Percentiles rank a stretch among this genome's conserved stretches.
These are phyloP conservation scores for Arrhamphus sclerolepis DNA, from an alignment of 2,797 vertebrate species.

Conservation along the genomic window DNA sequence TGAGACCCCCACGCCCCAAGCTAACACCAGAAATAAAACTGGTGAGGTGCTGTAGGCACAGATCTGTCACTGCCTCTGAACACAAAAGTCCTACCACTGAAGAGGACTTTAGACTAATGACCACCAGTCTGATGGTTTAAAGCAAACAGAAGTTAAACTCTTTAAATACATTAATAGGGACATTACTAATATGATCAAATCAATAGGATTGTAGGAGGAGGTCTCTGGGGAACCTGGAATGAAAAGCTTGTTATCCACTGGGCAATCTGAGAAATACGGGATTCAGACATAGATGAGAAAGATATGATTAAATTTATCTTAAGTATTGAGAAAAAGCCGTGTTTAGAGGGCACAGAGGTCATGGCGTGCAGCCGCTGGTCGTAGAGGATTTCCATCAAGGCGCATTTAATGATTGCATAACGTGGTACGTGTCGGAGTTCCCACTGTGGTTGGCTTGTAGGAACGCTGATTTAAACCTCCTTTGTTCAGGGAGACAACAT, in stretches of 20 bases:
- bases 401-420: slow-evolving; percentile 73
- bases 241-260: neutral
- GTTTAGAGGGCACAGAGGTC: slow-evolving; percentile 72
- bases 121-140: no score
- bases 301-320: slow-evolving; percentile 1
- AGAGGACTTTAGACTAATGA: neutral
- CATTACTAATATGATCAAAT: neutral
- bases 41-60: neutral
- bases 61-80: slow-evolving; percentile 15
- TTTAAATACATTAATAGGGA: no score
- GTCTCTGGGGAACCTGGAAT: slow-evolving; percentile 29
- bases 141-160: no score
- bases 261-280: neutral
- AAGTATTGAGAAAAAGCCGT: neutral
- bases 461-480: slow-evolving; percentile 26
- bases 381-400: slow-evolving; percentile 66
- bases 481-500: slow-evolving; percentile 7
- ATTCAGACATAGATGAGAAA: slow-evolving; percentile 1
- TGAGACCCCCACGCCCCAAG: slow-evolving; percentile 13
- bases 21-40: slow-evolving; percentile 32
- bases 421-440: slow-evolving; percentile 43
- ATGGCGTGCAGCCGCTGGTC: slow-evolving; percentile 43
- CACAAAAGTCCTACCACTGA: neutral
- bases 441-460: slow-evolving; percentile 37
- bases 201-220: slow-evolving; percentile 1